Evolutionary conservation across 1,140 invertebrate species (phyloP).

Genomic region (Sminthurinus signatus): DNA sequence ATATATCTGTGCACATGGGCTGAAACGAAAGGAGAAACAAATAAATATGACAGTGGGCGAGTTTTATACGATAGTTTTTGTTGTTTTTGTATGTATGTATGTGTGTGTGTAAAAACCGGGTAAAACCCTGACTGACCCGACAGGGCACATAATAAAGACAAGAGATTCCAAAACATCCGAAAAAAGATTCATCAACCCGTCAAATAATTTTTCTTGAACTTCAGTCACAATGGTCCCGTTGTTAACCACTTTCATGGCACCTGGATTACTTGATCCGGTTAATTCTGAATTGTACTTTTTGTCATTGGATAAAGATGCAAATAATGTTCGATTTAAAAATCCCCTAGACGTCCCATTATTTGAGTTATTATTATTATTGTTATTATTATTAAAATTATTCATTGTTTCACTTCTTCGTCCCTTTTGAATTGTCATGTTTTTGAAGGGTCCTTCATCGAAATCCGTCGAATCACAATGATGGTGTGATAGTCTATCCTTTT

Average conservation of each 20-base stretch:
- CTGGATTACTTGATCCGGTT: not conserved
- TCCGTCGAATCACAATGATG: slow-evolving; percentile 13
- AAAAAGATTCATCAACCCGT: slow-evolving; percentile 31
- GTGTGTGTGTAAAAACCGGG: no score
- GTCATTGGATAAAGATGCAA: not conserved
- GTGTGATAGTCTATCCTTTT: not conserved
- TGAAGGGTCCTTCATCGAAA: slow-evolving; percentile 15
- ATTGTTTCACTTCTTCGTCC: not conserved
- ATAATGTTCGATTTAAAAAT: not conserved
- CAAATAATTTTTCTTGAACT: slow-evolving; percentile 20
- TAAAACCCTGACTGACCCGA: slow-evolving; percentile 18
- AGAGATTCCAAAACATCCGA: slow-evolving; percentile 25
- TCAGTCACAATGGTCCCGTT: not conserved
- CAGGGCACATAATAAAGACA: slow-evolving; percentile 22
- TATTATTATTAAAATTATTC: not conserved
- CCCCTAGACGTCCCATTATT: not conserved
- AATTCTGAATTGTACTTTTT: not conserved
- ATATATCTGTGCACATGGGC: no score
- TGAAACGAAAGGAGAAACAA: no score
- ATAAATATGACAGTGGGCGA: no score
- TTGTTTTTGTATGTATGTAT: no score
- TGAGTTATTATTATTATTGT: not conserved
- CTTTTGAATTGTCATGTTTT: slow-evolving; percentile 3
- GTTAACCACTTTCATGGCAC: not conserved
- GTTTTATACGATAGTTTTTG: no score